Percentiles rank a stretch among this genome's conserved stretches.
Conservation (phyloP, 2,113 vertebrate species). For the Pycnonotus jocosus region DNA sequence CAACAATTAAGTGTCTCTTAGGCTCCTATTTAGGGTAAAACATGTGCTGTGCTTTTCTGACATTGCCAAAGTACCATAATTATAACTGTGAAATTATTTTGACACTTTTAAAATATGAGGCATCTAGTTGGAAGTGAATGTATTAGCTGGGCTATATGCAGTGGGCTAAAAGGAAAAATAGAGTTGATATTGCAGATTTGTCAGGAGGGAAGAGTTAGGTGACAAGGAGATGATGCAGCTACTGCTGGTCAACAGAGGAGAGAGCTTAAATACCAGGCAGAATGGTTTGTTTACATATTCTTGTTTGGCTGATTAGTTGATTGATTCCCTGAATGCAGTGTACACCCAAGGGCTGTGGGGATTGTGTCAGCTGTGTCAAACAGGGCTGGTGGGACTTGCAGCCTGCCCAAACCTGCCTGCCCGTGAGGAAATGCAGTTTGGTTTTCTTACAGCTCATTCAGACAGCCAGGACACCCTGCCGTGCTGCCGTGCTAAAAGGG, state of each 20-base stretch:
- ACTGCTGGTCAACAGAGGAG: not conserved
- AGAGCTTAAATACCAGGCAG: not conserved
- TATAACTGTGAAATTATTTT: constrained; percentile 40
- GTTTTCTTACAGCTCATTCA: not conserved
- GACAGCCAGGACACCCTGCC: rapidly evolving
- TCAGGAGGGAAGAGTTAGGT: not conserved
- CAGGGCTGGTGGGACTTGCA: not conserved
- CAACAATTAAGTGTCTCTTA: not conserved
- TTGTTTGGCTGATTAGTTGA: not conserved
- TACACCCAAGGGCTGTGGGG: not conserved
- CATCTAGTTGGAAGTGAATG: not conserved
- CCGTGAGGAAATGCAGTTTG: rapidly evolving
- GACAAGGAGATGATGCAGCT: not conserved
- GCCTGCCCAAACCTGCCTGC: not conserved
- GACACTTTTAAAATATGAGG: constrained; percentile 35
- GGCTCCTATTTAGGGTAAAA: constrained; percentile 1
- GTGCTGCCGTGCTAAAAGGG: not conserved
- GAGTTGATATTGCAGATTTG: not conserved
- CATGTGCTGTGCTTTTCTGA: not conserved
- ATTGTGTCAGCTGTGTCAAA: not conserved
- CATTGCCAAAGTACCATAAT: constrained; percentile 12
- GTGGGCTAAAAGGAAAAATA: not conserved
- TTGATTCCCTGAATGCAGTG: not conserved
- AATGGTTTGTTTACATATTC: not conserved
- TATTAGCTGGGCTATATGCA: not conserved